Evolutionary conservation across 2,888 invertebrate species (phyloP), one percentile per base, ranked within the genome.

Genomic region (Acanthococcus lagerstroemiae): DNA sequence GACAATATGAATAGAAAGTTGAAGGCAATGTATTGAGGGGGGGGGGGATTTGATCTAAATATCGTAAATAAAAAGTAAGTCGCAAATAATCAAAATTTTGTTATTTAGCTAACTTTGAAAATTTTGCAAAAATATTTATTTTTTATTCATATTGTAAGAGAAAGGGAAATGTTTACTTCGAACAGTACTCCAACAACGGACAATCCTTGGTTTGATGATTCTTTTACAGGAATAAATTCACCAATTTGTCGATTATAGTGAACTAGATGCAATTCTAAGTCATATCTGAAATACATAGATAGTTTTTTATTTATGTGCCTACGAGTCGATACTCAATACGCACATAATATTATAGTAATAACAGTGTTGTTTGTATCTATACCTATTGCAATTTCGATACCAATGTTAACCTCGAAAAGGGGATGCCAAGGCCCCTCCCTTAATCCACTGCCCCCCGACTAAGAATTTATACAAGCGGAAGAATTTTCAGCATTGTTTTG

Each of bases 151-250:
- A n/a, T n/a, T n/a, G n/a, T n/a, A n/a, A n/a, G n/a, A n/a, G n/a
- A n/a, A n/a, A n/a, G n/a, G n/a, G n/a, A 54, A 54, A 24, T 12
- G 15, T 9, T 24, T 54, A 63, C 63, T 25, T 54, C 30, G 22
- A 63, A 63, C 24, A 63, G 37, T 24, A 54, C 63, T 37, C n/a
- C 63, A 24, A 63, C 27, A 15, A 63, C 63, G 7, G 63, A 27
- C 3, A 63, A 15, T 19, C 54, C 54, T 54, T 63, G 22, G 1
- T 1, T 1, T 5, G 22, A 24, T 24, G 2, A 22, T 37, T 12
- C 50, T 37, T 50, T 21, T 22, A 7, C 30, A 45, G n/a, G n/a
- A n/a, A n/a, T n/a, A 27, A 63, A 52, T 30, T 4, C 37, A 54
- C 24, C 54, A 44, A 52, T 1, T n/a, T 15, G 19, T 17, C 21